A percentile compares a stretch with the other conserved stretches of the same genome.
These are phyloP conservation scores for Xanthia togata DNA, from an alignment of 2,888 invertebrate genomes.

Conservation along the genomic window DNA sequence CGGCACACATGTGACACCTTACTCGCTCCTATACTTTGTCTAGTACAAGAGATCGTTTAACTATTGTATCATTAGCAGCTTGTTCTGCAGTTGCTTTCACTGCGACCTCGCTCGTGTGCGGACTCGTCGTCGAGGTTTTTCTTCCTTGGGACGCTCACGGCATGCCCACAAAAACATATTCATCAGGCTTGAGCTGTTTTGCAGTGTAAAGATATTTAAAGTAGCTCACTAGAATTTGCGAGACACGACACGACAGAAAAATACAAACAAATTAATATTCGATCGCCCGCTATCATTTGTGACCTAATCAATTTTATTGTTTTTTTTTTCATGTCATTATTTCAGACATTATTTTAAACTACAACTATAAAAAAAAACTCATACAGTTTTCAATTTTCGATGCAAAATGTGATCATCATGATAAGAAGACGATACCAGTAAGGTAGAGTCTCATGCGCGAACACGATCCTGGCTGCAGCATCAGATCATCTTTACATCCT, in stretches of 20 bases:
- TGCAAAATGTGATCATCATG: not conserved
- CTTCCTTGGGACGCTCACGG: not conserved
- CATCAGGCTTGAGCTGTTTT: not conserved
- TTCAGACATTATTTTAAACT: not conserved
- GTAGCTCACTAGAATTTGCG: not conserved
- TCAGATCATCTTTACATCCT: not conserved
- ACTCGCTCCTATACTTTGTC: not conserved
- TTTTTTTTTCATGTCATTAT: not conserved
- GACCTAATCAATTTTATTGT: not conserved
- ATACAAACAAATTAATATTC: conserved; percentile 18
- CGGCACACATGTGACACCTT: conserved; percentile 22
- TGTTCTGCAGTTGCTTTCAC: conserved; percentile 7
- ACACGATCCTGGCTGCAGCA: not conserved
- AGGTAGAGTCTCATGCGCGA: not conserved
- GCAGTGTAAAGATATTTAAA: not conserved
- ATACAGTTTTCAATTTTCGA: not conserved
- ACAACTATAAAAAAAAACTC: not conserved
- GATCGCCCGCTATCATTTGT: conserved; percentile 3
- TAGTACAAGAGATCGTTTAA: not conserved
- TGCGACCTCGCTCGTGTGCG: conserved; percentile 10
- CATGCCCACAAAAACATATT: conserved; percentile 14
- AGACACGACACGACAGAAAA: not conserved
- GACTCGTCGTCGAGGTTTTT: not conserved
- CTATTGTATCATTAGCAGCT: not conserved
- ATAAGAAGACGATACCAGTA: not conserved